phyloP scores from a whole-genome alignment of 1,140 invertebrate species.

The Drosophila trapezifrons region DNA sequence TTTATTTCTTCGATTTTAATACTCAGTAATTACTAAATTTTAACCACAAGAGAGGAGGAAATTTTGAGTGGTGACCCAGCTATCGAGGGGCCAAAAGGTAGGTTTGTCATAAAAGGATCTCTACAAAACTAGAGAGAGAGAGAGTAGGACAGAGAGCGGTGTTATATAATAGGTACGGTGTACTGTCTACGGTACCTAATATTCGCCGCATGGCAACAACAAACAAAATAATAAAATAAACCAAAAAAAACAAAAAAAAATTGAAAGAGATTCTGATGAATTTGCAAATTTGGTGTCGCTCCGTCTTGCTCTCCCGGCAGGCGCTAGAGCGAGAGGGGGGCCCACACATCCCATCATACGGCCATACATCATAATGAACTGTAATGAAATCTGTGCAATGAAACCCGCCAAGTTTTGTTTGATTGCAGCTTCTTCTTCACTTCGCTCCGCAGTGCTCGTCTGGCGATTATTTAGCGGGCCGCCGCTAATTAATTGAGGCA shows the following conservation, averaged over 20 bases:
- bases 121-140: neutral
- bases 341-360: conserved; percentile 5
- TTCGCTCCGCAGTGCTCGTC: conserved; percentile 31
- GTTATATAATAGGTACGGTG: conserved; percentile 60
- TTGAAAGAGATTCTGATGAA: conserved; percentile 50
- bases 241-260: neutral
- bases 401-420: conserved; percentile 77
- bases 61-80: neutral
- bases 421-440: conserved; percentile 52
- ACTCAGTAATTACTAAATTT: neutral
- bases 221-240: conserved; percentile 15
- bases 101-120: conserved; percentile 61
- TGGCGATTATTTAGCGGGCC: conserved; percentile 63
- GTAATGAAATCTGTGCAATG: conserved; percentile 74
- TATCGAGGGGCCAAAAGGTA: conserved; percentile 3
- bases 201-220: conserved; percentile 42
- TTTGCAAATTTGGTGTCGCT: conserved; percentile 55
- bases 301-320: conserved; percentile 1
- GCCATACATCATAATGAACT: conserved; percentile 48
- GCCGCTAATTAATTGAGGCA: conserved; percentile 69
- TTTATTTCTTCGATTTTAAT: neutral
- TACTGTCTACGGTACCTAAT: conserved; percentile 5
- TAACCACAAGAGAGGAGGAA: neutral
- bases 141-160: conserved; percentile 13
- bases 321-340: conserved; percentile 3